phyloP scores from a whole-genome alignment of 2,113 vertebrate genomes.

The Synodontis membranacea region DNA sequence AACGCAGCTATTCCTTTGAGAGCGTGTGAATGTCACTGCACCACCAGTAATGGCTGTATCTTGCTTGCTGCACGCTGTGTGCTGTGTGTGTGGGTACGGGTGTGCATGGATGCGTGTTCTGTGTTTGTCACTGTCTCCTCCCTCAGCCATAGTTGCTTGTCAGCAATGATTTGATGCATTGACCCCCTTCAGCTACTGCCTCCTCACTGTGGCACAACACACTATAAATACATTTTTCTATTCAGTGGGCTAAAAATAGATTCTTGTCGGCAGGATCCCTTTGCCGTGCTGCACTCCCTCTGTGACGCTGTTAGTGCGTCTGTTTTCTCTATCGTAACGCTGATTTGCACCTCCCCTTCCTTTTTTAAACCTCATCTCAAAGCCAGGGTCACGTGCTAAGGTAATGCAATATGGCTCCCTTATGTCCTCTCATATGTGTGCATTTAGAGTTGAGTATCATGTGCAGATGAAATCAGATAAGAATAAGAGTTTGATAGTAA shows the following conservation, averaged over 20 bases:
- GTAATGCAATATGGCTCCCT: constrained; percentile 26
- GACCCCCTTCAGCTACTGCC: constrained; percentile 43
- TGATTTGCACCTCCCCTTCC: constrained; percentile 3
- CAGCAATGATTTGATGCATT: constrained; percentile 54
- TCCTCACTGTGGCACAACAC: constrained; percentile 49
- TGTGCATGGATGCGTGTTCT: neutral
- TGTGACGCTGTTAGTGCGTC: constrained; percentile 35
- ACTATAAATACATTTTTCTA: constrained; percentile 61
- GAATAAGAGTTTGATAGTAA: constrained; percentile 7
- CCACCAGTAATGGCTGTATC: constrained; percentile 26
- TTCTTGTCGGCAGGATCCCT: constrained; percentile 40
- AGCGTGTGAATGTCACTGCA: constrained; percentile 48
- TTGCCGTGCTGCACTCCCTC: constrained; percentile 36
- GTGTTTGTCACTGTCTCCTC: constrained; percentile 33
- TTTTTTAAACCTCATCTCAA: neutral
- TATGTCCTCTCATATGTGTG: constrained; percentile 5
- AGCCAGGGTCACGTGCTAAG: constrained; percentile 3
- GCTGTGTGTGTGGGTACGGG: neutral
- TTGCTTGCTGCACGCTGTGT: constrained; percentile 5
- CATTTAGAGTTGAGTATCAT: neutral
- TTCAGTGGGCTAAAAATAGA: constrained; percentile 60
- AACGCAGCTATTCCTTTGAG: constrained; percentile 29
- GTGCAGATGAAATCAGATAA: neutral
- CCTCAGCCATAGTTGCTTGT: constrained; percentile 39
- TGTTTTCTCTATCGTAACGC: constrained; percentile 23